Conservation (phyloP, 2,888 invertebrate species). For the Augochlorella aurata region DNA sequence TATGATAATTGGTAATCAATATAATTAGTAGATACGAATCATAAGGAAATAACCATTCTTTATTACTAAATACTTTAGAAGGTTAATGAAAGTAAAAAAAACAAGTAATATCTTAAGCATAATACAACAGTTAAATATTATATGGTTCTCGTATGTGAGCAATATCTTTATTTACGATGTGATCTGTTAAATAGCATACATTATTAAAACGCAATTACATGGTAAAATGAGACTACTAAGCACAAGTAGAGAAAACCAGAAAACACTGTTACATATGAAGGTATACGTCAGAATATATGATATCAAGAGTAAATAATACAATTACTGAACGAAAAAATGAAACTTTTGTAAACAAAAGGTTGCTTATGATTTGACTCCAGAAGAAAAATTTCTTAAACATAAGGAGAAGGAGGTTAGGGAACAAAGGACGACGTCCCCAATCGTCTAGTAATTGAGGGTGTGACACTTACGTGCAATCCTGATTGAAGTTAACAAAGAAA, state of each 20-base stretch:
- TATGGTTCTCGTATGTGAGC: not conserved
- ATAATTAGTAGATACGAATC: not conserved
- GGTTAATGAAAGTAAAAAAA: not conserved
- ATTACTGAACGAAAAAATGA: not conserved
- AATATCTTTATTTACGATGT: not conserved
- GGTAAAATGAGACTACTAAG: slow-evolving; percentile 57
- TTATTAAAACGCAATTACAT: slow-evolving; percentile 71
- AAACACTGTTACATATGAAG: slow-evolving; percentile 36
- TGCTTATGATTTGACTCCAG: not conserved
- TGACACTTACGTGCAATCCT: slow-evolving; percentile 96
- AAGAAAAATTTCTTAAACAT: slow-evolving; percentile 2
- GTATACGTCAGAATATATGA: not conserved
- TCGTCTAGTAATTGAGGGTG: slow-evolving; percentile 26
- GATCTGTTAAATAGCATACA: slow-evolving; percentile 4
- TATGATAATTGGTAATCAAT: not conserved
- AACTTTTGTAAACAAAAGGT: not conserved
- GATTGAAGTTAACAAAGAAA: slow-evolving; percentile 98
- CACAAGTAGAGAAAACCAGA: slow-evolving; percentile 39
- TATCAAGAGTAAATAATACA: not conserved
- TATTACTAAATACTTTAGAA: slow-evolving; percentile 12
- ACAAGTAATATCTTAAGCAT: not conserved
- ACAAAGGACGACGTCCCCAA: slow-evolving; percentile 52
- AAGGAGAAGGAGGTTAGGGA: slow-evolving; percentile 51
- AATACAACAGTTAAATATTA: slow-evolving; percentile 45
- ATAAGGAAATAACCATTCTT: slow-evolving; percentile 4